Conservation (phyloP, 1,140 invertebrate species). For the Drosophila trapezifrons region DNA sequence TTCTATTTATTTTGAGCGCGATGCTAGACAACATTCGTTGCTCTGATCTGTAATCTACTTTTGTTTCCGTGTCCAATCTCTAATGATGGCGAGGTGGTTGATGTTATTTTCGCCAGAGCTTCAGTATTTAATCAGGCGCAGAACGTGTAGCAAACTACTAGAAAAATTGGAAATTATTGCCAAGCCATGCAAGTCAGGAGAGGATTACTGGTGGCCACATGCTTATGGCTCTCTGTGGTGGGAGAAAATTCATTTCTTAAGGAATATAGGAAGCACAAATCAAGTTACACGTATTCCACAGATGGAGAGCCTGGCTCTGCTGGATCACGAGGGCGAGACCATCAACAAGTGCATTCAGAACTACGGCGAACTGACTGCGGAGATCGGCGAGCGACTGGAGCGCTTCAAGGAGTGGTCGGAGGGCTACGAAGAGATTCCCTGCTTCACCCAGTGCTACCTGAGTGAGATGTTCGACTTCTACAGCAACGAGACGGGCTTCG, state of each 20-base stretch:
- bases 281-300: slow-evolving; percentile 1
- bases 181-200: slow-evolving; percentile 15
- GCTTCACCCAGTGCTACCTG: slow-evolving; percentile 74
- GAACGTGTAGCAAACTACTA: slow-evolving; percentile 36
- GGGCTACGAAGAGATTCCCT: slow-evolving; percentile 69
- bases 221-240: slow-evolving; percentile 33
- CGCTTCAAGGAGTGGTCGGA: slow-evolving; percentile 73
- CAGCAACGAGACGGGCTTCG: slow-evolving; percentile 55
- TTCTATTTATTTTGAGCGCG: not conserved
- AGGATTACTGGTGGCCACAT: slow-evolving; percentile 19
- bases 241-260: not conserved
- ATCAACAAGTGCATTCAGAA: slow-evolving; percentile 57
- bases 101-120: slow-evolving; percentile 44
- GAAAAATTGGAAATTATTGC: not conserved
- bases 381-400: slow-evolving; percentile 48
- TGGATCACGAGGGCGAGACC: slow-evolving; percentile 35
- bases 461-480: slow-evolving; percentile 72
- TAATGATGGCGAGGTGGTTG: slow-evolving; percentile 14
- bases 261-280: too few species aligned
- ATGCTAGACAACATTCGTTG: too few species aligned
- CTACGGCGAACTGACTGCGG: slow-evolving; percentile 58
- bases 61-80: slow-evolving; percentile 13
- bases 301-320: slow-evolving; percentile 21
- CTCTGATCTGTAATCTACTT: not conserved
- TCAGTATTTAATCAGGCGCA: slow-evolving; percentile 61